phyloP scores from a whole-genome alignment of 2,797 vertebrate genomes.

The Buceros bicornis region DNA sequence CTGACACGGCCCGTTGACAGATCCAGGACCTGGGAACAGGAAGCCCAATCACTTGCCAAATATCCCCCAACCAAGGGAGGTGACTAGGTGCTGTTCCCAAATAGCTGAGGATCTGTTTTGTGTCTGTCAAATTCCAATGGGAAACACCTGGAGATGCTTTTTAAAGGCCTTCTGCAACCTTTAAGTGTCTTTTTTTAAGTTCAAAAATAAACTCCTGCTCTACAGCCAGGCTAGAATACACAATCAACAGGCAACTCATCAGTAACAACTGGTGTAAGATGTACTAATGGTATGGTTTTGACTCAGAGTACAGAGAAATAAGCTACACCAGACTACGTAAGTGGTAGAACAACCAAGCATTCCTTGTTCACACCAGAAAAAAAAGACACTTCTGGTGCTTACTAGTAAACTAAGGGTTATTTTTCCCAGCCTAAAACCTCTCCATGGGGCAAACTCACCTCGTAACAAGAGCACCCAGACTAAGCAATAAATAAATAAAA shows the following conservation, averaged over 20 bases:
- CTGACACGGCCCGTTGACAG: not conserved
- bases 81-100: not conserved
- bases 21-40: not conserved
- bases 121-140: slow-evolving; percentile 5
- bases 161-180: not conserved
- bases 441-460: not conserved
- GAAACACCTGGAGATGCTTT: slow-evolving; percentile 8
- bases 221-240: not conserved
- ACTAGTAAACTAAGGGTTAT: not conserved
- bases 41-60: slow-evolving; percentile 7
- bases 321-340: not conserved
- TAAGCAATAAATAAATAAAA: not conserved
- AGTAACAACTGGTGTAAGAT: not conserved
- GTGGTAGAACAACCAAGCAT: not conserved
- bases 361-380: not conserved
- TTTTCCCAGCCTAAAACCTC: not conserved
- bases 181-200: not conserved
- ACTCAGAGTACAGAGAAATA: not conserved
- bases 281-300: not conserved
- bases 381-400: not conserved
- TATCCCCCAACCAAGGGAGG: not conserved
- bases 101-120: slow-evolving; percentile 9
- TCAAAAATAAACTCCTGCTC: not conserved
- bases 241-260: not conserved
- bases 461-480: not conserved